Evolutionary conservation across 2,113 vertebrate species (phyloP).

Genomic region (Melierax canorus): DNA sequence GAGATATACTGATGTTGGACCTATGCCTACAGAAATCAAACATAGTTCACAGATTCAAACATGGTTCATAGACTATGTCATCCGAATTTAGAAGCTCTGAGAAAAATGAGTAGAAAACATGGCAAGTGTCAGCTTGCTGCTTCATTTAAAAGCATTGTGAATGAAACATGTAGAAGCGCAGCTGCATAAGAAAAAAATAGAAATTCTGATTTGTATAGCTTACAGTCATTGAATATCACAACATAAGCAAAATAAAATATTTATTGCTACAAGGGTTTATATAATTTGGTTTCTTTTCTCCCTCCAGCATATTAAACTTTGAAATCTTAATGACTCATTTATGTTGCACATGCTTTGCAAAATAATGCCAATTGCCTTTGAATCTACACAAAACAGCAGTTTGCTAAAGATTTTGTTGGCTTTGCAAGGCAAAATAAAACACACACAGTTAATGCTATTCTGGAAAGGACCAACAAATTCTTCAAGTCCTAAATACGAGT

Average conservation of each 20-base stretch:
- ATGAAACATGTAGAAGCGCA: conserved; percentile 59
- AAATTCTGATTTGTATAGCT: conserved; percentile 41
- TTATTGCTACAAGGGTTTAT: not conserved
- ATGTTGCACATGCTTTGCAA: not conserved
- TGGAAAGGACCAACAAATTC: not conserved
- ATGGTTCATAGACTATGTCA: conserved; percentile 24
- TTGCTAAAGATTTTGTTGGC: conserved; percentile 10
- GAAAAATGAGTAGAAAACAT: conserved; percentile 45
- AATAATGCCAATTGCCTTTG: not conserved
- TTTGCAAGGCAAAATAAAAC: not conserved
- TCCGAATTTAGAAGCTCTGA: conserved; percentile 15
- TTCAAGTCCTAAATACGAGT: not conserved
- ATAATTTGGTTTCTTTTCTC: not conserved
- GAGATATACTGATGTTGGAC: not conserved
- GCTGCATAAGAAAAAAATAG: conserved; percentile 45
- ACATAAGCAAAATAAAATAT: conserved; percentile 36
- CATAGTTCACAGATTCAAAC: not conserved
- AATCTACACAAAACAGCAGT: not conserved
- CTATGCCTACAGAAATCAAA: not conserved
- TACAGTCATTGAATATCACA: conserved; percentile 6
- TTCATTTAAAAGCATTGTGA: conserved; percentile 54
- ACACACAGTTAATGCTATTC: not conserved
- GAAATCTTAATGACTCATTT: not conserved
- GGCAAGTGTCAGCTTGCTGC: conserved; percentile 50
- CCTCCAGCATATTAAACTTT: not conserved